Evolutionary conservation across 2,888 invertebrate species (phyloP), one percentile per base, ranked within the genome.

Genomic region (Pseudoips prasinana): DNA sequence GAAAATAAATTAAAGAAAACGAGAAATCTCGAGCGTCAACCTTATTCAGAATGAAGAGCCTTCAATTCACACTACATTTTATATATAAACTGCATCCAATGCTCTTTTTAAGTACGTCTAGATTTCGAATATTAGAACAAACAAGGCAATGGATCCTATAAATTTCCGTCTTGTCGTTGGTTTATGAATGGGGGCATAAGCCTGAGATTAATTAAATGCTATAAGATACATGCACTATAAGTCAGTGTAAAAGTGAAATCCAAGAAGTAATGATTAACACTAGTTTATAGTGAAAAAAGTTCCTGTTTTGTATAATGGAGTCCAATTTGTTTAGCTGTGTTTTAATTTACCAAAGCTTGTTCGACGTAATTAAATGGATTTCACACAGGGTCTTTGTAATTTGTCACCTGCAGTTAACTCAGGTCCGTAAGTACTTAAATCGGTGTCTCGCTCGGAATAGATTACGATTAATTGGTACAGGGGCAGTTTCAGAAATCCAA

Each of bases 1-100:
- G 72, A 84, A 86, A 85, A 87, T 87, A 88, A 88, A 87, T 86
- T 83, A 83, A 85, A 83, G 71, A 73, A 82, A 83, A 87, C 84
- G 81, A 86, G 85, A 81, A 81, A 81, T 79, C 82, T 79, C 72
- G 72, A 70, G 69, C 73, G 61, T 68, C 71, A 68, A 71, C 75
- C 78, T 73, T 71, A 77, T 78, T 71, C 68, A 66, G 59, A 48
- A 57, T 53, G 51, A 49, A 47, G 51, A 60, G 50, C 54, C 50
- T 58, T 60, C 53, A 61, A 51, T 64, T 51, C 49, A 44, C 25
- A 42, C 43, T 31, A 52, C 26, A 26, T 24, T 40, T 14, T 26
- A 30, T 34, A 36, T 33, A 38, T 17, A 7, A n/a, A 39, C 26
- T 14, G 7, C 25, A 34, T 56, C 35, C 68, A 69, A 45, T 48